Evolutionary conservation across 2,888 invertebrate species (phyloP), one percentile per base, ranked within the genome.

Genomic region (Tortrix viridana): DNA sequence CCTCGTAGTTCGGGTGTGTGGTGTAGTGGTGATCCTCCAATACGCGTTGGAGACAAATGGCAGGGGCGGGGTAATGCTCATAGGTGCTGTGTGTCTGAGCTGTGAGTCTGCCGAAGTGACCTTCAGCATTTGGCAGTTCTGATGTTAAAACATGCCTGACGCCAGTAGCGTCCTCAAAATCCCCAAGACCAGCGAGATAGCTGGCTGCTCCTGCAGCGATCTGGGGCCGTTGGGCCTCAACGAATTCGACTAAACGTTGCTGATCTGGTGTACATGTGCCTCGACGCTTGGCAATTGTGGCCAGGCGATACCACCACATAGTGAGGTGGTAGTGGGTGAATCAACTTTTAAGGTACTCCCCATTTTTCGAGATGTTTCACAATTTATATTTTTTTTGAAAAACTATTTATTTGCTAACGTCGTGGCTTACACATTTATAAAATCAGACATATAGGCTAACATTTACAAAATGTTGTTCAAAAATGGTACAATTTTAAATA

Each of bases 121-220:
- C 66, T 14, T 65, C 20, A 5, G 32, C 54, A 23, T 69, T 69
- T 1, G 69, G 67, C 50, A 57, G 53, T 7, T 12, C 6, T 2
- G 66, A 56, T 0, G 26, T 38, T 2, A 66, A 26, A 12, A 55
- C 52, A 38, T 68, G 67, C 43, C 60, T 64, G 2, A 68, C 55
- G 2, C 62, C 69, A 2, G 67, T 69, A 16, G 60, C 60, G 58
- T 69, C 69, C 0, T 38, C 37, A 54, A 48, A 69, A 32, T 69
- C 69, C 19, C 69, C 67, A 0, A 69, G 38, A 0, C 69, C 67
- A 6, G 43, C 60, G 0, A 69, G 64, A 41, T 69, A 69, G 6
- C 48, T 49, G 1, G 60, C 68, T 18, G 68, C 65, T 41, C 68
- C 68, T 9, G 68, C 59, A 1, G 66, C 65, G 43, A 68, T 49